Conservation (phyloP, 2,113 vertebrate species). For the Sinocyclocheilus grahami region DNA sequence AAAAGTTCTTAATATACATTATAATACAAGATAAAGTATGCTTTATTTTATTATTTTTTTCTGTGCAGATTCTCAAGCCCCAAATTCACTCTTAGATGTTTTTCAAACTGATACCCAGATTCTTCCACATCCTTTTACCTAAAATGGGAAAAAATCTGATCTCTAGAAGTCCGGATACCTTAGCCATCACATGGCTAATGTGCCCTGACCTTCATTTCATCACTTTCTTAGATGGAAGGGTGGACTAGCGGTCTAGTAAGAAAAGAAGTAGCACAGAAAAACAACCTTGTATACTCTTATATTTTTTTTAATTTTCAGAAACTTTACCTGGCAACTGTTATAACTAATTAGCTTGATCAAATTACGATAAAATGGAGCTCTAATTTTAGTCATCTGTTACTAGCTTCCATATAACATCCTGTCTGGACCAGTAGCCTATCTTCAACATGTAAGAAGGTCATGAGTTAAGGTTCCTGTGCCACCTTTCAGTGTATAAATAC, state of each 20-base stretch:
- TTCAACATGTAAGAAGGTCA: slow-evolving; percentile 13
- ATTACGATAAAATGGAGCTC: not conserved
- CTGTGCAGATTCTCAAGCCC: not conserved
- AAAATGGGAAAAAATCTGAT: not conserved
- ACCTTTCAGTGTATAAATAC: slow-evolving; percentile 58
- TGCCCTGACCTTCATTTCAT: not conserved
- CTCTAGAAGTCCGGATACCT: not conserved
- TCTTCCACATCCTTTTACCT: not conserved
- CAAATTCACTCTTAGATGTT: not conserved
- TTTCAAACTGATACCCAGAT: not conserved
- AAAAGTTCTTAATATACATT: too few species aligned
- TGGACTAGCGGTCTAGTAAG: too few species aligned
- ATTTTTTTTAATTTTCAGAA: not conserved
- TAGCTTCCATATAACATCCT: slow-evolving; percentile 36
- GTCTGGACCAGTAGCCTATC: not conserved
- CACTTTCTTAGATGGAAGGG: not conserved
- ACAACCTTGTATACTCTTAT: not conserved
- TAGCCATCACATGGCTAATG: not conserved
- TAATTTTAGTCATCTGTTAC: slow-evolving; percentile 48
- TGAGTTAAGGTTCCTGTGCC: slow-evolving; percentile 26
- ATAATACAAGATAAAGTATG: too few species aligned
- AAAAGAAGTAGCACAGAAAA: not conserved
- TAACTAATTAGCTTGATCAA: not conserved
- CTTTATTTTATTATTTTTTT: not conserved
- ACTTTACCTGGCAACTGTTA: not conserved